Base-by-base conservation (phyloP, 2,888 invertebrate species). In the Empis livida region DNA sequence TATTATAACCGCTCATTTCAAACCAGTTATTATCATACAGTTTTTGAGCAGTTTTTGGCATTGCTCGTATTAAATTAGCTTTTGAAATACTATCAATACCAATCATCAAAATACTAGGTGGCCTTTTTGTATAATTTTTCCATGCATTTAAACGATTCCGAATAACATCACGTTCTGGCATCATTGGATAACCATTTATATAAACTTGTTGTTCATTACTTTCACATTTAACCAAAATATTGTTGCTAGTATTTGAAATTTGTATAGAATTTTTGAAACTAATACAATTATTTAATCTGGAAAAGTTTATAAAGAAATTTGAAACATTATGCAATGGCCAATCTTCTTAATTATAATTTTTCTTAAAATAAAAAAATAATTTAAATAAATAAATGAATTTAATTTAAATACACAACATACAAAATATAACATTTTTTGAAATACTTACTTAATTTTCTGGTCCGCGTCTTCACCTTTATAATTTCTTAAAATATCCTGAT, bases 21-120 rank as follows among this genome's bases (percentile, higher is more conserved):
- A 84, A 69, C 76, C 85, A 88, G 48, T 75, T 79, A 48, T 80
- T 78, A 16, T 79, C 73, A 42, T 77, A 70, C 32, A 93, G 71
- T 61, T 79, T 81, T 14, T 73, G 68, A 2, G 76, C 71, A 0
- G 89, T 89, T 58, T 76, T 73, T 1, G 83, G 82, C 79, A 92
- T 80, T 10, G 84, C 79, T 44, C 87, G 74, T 16, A 79, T 73
- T 47, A 88, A 76, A 61, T 91, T 87, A 39, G 85, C 70, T 47
- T 89, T 69, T 0, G 92, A 91, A 57, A 92, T 80, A 42, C 88
- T 86, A 61, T 92, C 91, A 57, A 93, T 81, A 37, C 91, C 92
- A 15, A 94, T 63, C 61, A 91, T 71, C 30, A 92, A 66, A 0
- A 93, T 79, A 60, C 81, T 84, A 15, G 80, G 65, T 39, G 70